A percentile compares a stretch with the other conserved stretches of the same genome.
These are phyloP conservation scores for Myiothlypis coronata DNA, from an alignment of 2,797 vertebrate species.

Conservation along the genomic window DNA sequence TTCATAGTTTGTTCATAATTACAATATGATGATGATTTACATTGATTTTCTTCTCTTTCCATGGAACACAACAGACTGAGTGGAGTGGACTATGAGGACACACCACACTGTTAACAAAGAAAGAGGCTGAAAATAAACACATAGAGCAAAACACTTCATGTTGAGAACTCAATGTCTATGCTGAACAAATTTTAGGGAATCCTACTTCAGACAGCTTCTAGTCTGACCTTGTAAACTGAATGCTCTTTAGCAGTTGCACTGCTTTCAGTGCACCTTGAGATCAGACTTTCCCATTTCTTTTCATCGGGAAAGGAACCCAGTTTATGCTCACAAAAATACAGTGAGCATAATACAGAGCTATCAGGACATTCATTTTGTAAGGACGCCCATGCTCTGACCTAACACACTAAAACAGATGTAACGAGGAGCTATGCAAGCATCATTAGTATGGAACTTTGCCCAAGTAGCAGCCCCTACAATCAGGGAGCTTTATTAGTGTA, in stretches of 20 bases:
- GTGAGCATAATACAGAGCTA: not conserved
- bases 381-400: not conserved
- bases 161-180: not conserved
- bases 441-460: not conserved
- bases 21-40: not conserved
- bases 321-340: not conserved
- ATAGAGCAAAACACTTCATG: not conserved
- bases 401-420: not conserved
- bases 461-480: constrained; percentile 29
- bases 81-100: not conserved
- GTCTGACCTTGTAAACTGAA: not conserved
- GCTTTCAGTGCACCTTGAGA: not conserved
- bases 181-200: not conserved
- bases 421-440: not conserved
- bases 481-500: constrained; percentile 22
- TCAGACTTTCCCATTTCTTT: not conserved
- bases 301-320: not conserved
- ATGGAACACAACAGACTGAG: not conserved
- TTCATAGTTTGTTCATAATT: not conserved
- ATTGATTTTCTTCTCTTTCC: not conserved
- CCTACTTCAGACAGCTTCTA: not conserved
- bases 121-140: not conserved
- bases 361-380: not conserved
- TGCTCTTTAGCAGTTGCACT: not conserved
- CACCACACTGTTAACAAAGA: not conserved